Conservation (phyloP, 1,140 invertebrate genomes). For the Temnothorax nylanderi region DNA sequence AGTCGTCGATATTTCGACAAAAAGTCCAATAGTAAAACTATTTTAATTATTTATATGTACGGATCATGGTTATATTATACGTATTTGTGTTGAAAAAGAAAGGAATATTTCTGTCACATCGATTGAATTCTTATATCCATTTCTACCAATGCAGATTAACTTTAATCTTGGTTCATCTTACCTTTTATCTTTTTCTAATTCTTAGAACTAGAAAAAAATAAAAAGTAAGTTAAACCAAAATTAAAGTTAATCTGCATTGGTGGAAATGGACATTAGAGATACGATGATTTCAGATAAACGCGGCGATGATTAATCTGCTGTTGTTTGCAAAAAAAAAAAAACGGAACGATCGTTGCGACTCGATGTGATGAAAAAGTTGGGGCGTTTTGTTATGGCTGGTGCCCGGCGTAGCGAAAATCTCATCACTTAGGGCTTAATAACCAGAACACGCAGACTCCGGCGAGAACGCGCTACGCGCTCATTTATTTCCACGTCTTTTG, state of each 20-base stretch:
- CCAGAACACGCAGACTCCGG: slow-evolving; percentile 38
- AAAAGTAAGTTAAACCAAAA: too few species aligned
- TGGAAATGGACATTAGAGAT: background rate
- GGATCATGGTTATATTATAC: background rate
- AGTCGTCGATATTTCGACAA: slow-evolving; percentile 43
- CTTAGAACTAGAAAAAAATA: too few species aligned
- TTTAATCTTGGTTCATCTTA: too few species aligned
- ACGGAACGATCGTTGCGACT: slow-evolving; percentile 1
- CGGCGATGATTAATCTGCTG: slow-evolving; percentile 26
- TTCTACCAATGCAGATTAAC: too few species aligned
- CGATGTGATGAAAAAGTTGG: slow-evolving; percentile 17
- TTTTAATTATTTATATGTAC: slow-evolving; percentile 14
- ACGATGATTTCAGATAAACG: slow-evolving; percentile 9
- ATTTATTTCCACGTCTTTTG: slow-evolving; percentile 69
- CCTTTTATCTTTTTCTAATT: too few species aligned
- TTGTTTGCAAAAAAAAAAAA: slow-evolving; percentile 10
- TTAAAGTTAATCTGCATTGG: too few species aligned
- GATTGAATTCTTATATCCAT: background rate
- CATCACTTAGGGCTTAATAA: slow-evolving; percentile 58
- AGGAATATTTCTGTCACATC: background rate
- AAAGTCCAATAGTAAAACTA: slow-evolving; percentile 8
- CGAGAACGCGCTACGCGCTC: slow-evolving; percentile 62
- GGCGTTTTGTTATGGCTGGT: slow-evolving; percentile 45
- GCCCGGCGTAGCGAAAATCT: slow-evolving; percentile 51
- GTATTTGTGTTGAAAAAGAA: background rate